Percentiles rank a stretch among this genome's conserved stretches.
These are phyloP conservation scores for Oreamnos americanus DNA, from an alignment of 2,113 vertebrate genomes.

Conservation along the genomic window DNA sequence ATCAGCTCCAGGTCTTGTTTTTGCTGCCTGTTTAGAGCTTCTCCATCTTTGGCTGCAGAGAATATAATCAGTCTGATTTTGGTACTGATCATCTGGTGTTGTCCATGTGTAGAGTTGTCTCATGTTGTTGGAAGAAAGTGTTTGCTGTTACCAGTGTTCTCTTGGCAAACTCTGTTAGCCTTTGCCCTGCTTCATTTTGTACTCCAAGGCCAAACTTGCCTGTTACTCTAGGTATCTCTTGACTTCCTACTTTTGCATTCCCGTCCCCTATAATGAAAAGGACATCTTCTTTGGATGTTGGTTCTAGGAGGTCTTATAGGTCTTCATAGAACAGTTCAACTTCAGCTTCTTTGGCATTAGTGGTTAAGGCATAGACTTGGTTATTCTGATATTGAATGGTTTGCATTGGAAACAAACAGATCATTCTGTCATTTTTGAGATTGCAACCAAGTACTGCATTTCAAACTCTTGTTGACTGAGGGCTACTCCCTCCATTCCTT, in stretches of 20 bases:
- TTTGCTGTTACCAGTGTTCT: neutral
- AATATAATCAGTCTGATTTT: neutral
- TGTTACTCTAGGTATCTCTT: neutral
- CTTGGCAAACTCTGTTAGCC: neutral
- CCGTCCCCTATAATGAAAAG: neutral
- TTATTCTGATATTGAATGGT: neutral
- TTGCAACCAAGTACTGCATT: neutral
- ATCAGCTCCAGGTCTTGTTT: neutral
- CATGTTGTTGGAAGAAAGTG: neutral
- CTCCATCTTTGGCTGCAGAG: neutral
- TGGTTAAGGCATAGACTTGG: neutral
- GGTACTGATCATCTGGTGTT: neutral
- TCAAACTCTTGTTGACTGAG: neutral
- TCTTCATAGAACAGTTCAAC: neutral
- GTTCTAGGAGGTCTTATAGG: neutral
- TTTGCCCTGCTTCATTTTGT: neutral
- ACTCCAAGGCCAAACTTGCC: neutral
- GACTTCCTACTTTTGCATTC: neutral
- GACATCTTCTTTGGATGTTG: neutral
- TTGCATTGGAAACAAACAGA: neutral
- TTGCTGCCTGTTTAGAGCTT: neutral
- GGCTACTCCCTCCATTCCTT: neutral
- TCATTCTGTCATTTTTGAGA: neutral
- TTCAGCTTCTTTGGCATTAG: neutral
- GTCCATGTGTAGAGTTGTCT: neutral